A percentile compares a stretch with the other conserved stretches of the same genome.
Evolutionary conservation across 2,888 invertebrate genomes (phyloP).

Genomic region (Ommatoiulus sabulosus): DNA sequence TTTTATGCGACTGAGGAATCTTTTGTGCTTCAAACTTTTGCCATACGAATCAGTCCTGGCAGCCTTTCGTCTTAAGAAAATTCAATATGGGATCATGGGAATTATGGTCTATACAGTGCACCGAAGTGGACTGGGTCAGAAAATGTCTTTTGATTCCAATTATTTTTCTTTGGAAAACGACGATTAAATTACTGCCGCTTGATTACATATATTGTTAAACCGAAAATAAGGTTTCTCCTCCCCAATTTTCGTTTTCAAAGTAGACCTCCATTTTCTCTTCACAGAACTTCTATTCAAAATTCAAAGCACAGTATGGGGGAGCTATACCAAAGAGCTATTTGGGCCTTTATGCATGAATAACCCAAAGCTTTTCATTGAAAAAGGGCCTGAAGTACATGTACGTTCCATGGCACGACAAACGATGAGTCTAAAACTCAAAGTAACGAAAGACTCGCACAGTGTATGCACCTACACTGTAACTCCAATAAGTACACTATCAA

Average conservation of each 20-base stretch:
- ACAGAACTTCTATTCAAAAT: not conserved
- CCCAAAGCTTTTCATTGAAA: not conserved
- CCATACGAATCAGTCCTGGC: too few species aligned
- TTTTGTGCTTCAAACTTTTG: not conserved
- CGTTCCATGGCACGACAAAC: not conserved
- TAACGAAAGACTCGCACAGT: too few species aligned
- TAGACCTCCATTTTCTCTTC: not conserved
- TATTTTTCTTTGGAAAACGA: constrained; percentile 38
- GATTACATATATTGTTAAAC: constrained; percentile 51
- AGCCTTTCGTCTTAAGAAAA: not conserved
- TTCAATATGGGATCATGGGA: not conserved
- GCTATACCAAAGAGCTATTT: not conserved
- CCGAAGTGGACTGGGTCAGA: constrained; percentile 27
- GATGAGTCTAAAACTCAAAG: not conserved
- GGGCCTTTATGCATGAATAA: constrained; percentile 11
- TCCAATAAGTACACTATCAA: too few species aligned
- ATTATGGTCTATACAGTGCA: not conserved
- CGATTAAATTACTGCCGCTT: constrained; percentile 51
- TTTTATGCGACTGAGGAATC: not conserved
- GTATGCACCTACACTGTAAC: too few species aligned
- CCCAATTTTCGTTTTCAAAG: not conserved
- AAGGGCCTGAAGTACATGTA: not conserved
- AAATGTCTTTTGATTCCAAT: constrained; percentile 17
- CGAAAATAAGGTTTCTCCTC: not conserved
- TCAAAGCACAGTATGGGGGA: constrained; percentile 26